A percentile compares a stretch with the other conserved stretches of the same genome.
Evolutionary conservation across 2,888 invertebrate genomes (phyloP).

Genomic region (Chrysolina haemoptera): DNA sequence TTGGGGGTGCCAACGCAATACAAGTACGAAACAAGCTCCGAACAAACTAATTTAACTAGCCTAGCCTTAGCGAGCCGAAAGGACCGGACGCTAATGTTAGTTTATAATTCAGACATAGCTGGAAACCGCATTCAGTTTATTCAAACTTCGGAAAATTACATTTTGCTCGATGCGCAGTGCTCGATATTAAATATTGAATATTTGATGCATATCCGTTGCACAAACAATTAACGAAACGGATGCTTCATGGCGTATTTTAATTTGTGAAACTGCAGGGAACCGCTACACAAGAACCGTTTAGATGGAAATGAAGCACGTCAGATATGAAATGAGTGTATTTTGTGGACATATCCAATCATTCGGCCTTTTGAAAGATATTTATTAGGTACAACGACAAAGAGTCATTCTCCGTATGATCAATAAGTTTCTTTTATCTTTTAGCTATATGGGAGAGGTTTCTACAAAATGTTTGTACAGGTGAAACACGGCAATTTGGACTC

Average conservation of each 20-base stretch:
- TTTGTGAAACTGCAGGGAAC: conserved; percentile 23
- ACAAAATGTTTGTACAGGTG: too few relatives aligned
- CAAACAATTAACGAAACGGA: conserved; percentile 33
- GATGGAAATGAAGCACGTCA: conserved; percentile 21
- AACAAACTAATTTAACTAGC: conserved; percentile 58
- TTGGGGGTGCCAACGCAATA: conserved; percentile 2
- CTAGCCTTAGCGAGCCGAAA: conserved; percentile 41
- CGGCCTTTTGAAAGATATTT: neutral
- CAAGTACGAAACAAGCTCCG: conserved; percentile 53
- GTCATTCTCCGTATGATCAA: neutral
- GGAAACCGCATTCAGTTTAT: conserved; percentile 55
- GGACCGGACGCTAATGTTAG: conserved; percentile 47
- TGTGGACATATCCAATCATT: neutral
- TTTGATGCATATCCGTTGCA: conserved; percentile 32
- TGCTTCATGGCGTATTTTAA: conserved; percentile 33
- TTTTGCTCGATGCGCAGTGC: conserved; percentile 29
- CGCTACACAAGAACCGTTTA: neutral
- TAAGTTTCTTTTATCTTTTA: too few relatives aligned
- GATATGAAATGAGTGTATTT: conserved; percentile 7
- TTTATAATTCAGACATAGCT: conserved; percentile 56
- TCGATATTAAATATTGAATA: conserved; percentile 42
- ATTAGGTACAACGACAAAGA: too few relatives aligned
- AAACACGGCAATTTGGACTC: too few relatives aligned
- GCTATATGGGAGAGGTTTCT: neutral
- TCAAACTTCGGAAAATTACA: conserved; percentile 55